Evolutionary conservation across 2,113 vertebrate genomes (phyloP), one percentile per base, ranked within the genome.

Genomic region (Menidia beryllina): DNA sequence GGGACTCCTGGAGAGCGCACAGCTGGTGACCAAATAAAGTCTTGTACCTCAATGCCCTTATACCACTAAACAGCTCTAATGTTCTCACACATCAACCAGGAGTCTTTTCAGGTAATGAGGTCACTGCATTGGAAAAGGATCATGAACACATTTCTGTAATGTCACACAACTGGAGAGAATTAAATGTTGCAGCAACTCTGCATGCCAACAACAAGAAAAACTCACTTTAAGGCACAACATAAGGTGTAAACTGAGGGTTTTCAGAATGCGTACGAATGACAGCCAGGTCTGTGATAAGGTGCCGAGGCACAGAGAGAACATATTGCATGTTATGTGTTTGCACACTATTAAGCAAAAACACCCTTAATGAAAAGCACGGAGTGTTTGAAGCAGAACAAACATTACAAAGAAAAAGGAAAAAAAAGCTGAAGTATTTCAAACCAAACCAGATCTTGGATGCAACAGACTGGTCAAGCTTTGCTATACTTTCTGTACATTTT

Each of bases 71-170:
- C 69, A 75, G 77, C 64, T 57, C 72, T 71, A 81, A 87, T 79
- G 72, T 74, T 74, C 82, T 83, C 79, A 71, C 73, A 82, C 85
- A 82, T 84, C 68, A 38, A 75, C 75, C 3, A 41, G 64, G 60
- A 81, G 72, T 81, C 83, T 82, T 83, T 69, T 78, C 80, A 81
- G 80, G 80, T 87, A 82, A 86, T 90, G 87, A 91, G 86, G 83
- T 88, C 82, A 87, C 52, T 25, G 48, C 58, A 55, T 59, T 85
- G 82, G 72, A 83, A 88, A 63, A 59, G 49, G 76, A 85, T 86
- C 59, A 30, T 47, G 54, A 86, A 52, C 72, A 73, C 64, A 86
- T 80, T 77, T 81, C 56, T 61, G 55, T 61, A 79, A 80, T 75
- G 75, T 66, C 67, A 71, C 81, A 77, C 79, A 77, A 83, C 72